Base-by-base conservation (phyloP, 2,113 vertebrate genomes). In the Misgurnus mizolepis region DNA sequence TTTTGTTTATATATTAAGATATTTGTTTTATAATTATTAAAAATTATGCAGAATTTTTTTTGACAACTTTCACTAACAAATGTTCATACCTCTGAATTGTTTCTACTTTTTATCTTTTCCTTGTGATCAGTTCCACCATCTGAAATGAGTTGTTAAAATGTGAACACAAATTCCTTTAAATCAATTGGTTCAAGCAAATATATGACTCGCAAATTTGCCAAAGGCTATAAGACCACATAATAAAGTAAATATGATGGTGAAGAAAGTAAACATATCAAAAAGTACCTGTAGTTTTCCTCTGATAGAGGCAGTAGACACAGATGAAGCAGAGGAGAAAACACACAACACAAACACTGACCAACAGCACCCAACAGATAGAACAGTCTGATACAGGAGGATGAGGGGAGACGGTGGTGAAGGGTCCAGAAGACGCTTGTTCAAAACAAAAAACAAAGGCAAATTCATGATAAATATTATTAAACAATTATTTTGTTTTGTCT, bases 321-420 rank as follows among this genome's bases (percentile, higher is more conserved):
- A 53, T 39, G 56, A 12, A 74, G 10, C 27, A 74, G 10, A 74
- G 55, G 18, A 60, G 18, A 8, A 56, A 39, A 47, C 14, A 70
- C 73, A 69, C 14, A 27, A 39, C 14, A 82, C 67, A 66, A 9
- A 78, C 43, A 70, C 55, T 77, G 56, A 69, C 27, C 45, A 82
- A 4, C 47, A 77, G 65, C 56, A 4, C 65, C 80, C 80, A 77
- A 67, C 55, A 77, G 55, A 47, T 7, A 27, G n/a, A 3, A 65
- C 45, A 49, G 11, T 65, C 60, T 6, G 53, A 55, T 55, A 55
- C 4, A 49, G 14, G 22, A 22, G 56, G 43, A 27, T 41, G 12
- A 47, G 60, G 18, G 3, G 60, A 34, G 10, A 34, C 18, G 7
- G 53, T 55, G 53, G 11, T 17, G 12, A 12, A 55, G 11, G 14